Base-by-base conservation (phyloP, 2,797 vertebrate species). In the Chelon auratus region DNA sequence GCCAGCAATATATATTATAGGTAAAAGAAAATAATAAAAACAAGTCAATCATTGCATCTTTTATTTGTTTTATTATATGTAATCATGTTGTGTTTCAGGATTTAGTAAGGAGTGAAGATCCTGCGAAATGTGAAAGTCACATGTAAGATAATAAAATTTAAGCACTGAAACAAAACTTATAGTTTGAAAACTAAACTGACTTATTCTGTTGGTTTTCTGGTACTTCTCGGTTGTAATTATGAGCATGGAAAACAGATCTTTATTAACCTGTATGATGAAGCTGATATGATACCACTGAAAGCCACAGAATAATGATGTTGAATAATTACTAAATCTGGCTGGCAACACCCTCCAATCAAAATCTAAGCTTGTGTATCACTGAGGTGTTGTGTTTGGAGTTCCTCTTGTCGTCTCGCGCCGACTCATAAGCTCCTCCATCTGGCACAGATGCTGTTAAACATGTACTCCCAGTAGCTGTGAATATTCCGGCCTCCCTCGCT, bases 341-440 rank as follows among this genome's bases (percentile, higher is more conserved):
- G 24, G 47, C 15, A 13, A 5, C n/a, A 9, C 1, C 6, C 39
- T 42, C 55, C 9, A n/a, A 15, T 70, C 33, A 33, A 39, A 52
- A 24, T 10, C 15, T 13, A 24, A 47, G 42, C 13, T 17, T 57
- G 12, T 52, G 5, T 33, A 33, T 43, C 12, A 11, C 77, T 62
- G 53, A 43, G 56, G 37, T 47, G 45, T 3, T 47, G n/a, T 18
- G 45, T 18, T 45, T 51, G 2, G 15, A 59, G 47, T 78, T 73
- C 10, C 13, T 62, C 77, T 64, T 51, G 58, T 60, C 40, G 64
- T 76, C 54, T 57, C 68, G 43, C 5, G 20, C 58, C 7, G 20
- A 59, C 65, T 67, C 77, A 68, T 59, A 68, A 67, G 64, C 73
- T 77, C 64, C 72, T 74, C 57, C 76, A 56, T 68, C 70, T 73